Evolutionary conservation across 2,888 invertebrate genomes (phyloP), one percentile per base, ranked within the genome.

Genomic region (Perdita meconis): DNA sequence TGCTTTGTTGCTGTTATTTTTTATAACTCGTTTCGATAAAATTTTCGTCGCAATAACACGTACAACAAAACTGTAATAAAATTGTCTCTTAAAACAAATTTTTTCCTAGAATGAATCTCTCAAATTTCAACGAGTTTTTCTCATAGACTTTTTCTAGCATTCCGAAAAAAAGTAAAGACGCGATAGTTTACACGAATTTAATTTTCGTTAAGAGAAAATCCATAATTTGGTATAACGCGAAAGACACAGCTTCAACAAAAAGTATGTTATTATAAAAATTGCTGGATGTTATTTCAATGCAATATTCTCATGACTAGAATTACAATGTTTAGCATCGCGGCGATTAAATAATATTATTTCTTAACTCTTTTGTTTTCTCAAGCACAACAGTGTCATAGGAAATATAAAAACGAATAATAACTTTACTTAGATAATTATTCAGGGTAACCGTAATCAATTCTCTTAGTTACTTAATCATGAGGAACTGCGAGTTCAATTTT

Each of bases 261-360:
- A 13, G 13, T 53, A 53, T 26, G 60, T 59, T 12, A 44, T 8
- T 34, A 40, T 40, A 13, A 10, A 63, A 68, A 51, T 51, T 63
- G 13, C 19, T 55, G n/a, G 40, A 51, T 53, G 24, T 76, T 38
- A 38, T 19, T 44, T 55, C 59, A 44, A 36, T 71, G 56, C 42
- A 64, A 69, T 68, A 65, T 77, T 71, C 74, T 78, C 73, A 64
- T 86, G 87, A 88, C 88, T 88, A 88, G 88, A 88, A 74, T 83
- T 73, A 64, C 36, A 53, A 72, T 68, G 44, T 63, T 82, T 70
- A 67, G 42, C 74, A 73, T 53, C 40, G 0, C 36, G 51, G 57
- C 24, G 56, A 40, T 47, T 60, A 65, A 60, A 69, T 53, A 66
- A 61, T 77, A 69, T 71, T 55, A 24, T 53, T 34, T 47, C 42